These are phyloP conservation scores for Anhinga rufa DNA, from an alignment of 2,113 vertebrate species.

Conservation along the genomic window DNA sequence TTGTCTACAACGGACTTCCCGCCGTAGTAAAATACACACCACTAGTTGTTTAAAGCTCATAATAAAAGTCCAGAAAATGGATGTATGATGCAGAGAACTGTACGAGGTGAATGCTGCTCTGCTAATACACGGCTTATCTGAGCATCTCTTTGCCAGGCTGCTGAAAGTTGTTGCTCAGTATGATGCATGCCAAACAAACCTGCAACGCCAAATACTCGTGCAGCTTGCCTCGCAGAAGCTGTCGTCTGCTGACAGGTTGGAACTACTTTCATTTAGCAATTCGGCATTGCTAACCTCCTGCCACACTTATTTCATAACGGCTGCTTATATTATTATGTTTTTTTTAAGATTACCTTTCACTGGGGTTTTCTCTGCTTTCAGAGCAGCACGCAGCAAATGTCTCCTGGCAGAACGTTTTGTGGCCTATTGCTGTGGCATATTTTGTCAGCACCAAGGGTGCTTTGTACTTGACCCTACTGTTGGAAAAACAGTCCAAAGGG, in stretches of 20 bases:
- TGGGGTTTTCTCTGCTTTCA: not conserved
- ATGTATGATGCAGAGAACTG: not conserved
- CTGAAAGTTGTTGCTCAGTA: not conserved
- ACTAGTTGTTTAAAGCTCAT: not conserved
- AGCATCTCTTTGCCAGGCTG: not conserved
- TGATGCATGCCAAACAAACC: not conserved
- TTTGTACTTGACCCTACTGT: not conserved
- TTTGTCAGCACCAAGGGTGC: not conserved
- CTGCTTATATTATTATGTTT: not conserved
- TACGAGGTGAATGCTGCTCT: not conserved
- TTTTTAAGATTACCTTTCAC: not conserved
- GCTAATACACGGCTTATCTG: not conserved
- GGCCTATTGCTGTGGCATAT: not conserved
- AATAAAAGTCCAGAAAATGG: not conserved
- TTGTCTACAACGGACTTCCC: not conserved
- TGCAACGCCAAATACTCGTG: not conserved
- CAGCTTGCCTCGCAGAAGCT: too few relatives aligned
- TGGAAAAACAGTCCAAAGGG: not conserved
- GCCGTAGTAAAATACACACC: not conserved
- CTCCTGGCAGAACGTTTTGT: not conserved
- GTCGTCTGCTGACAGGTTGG: not conserved
- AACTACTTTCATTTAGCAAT: not conserved
- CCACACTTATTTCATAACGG: accelerated
- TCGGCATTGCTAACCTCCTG: not conserved
- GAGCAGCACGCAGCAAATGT: not conserved